Evolutionary conservation across 2,797 vertebrate species (phyloP), one percentile per base, ranked within the genome.

Genomic region (Tolypeutes matacus): DNA sequence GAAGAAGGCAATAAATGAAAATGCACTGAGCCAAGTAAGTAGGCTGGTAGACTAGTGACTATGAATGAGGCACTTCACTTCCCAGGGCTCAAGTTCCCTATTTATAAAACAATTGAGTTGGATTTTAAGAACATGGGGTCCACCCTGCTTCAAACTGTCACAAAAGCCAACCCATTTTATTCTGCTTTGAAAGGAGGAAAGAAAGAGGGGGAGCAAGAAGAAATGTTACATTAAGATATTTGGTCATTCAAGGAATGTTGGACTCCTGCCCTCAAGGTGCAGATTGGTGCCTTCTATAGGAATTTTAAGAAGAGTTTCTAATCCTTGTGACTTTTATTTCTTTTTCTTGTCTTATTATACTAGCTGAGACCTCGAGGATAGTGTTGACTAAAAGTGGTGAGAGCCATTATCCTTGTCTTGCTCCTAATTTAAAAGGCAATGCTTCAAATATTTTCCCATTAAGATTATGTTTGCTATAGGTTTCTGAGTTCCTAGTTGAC

Each of bases 1-100:
- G 46, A 94, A 89, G 25, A 64, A 84, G 80, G 91, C 89, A 75
- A 36, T 89, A 84, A 89, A 82, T 86, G 73, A 60, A 84, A 93
- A 80, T 49, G 15, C 15, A 13, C 42, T 42, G 34, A 93, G 15
- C 7, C 46, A 88, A 76, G 62, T 29, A 69, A 86, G 62, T 58
- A 51, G n/a, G 29, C 60, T 64, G n/a, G 53, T 29, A 69, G 23
- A 31, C 49, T n/a, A 0, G 1, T 56, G 60, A 72, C 29, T 3
- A 5, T 23, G 31, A 89, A 89, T 42, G 42, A 88, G 58, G 62
- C 21, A 12, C 25, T 46, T 69, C 25, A 17, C 56, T 51, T 80
- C 36, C 39, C 21, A 0, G 2, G 51, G 14, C 58, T 89, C 21
- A 34, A 2, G 93, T 93, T 80, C 31, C 9, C 39, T 84, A 20